Conservation (phyloP, 1,140 invertebrate species). For the Rhopalosiphum padi region DNA sequence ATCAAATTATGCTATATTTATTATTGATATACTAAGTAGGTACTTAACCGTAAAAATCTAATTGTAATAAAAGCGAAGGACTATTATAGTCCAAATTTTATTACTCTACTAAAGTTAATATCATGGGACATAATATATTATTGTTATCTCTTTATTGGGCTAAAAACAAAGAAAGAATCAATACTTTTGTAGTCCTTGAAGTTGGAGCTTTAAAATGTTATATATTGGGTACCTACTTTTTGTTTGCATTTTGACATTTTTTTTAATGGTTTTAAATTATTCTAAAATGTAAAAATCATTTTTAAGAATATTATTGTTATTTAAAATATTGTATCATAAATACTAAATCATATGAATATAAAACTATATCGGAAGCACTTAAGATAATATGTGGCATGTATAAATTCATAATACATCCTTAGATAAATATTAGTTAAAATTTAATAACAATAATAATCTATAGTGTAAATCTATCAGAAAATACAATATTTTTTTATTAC, state of each 20-base stretch:
- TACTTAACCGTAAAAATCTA: neutral
- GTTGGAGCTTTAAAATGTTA: neutral
- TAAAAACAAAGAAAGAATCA: neutral
- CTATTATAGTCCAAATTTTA: neutral
- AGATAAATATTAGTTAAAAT: neutral
- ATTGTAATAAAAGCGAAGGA: neutral
- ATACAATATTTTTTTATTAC: neutral
- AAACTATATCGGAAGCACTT: neutral
- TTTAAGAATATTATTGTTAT: neutral
- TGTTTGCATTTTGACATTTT: neutral
- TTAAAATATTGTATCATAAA: neutral
- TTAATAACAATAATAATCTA: neutral
- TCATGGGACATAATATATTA: neutral
- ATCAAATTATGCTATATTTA: neutral
- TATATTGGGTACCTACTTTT: neutral
- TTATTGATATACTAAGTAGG: neutral
- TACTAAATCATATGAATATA: neutral
- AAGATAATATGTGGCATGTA: neutral
- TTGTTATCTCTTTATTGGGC: neutral
- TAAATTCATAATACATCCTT: neutral
- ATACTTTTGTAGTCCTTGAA: neutral
- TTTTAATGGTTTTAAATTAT: neutral
- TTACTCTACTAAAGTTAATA: conserved; percentile 1
- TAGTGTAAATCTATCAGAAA: neutral
- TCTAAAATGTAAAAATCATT: neutral